Conservation (phyloP, 2,113 vertebrate species). For the Phrynosoma blainvillii region DNA sequence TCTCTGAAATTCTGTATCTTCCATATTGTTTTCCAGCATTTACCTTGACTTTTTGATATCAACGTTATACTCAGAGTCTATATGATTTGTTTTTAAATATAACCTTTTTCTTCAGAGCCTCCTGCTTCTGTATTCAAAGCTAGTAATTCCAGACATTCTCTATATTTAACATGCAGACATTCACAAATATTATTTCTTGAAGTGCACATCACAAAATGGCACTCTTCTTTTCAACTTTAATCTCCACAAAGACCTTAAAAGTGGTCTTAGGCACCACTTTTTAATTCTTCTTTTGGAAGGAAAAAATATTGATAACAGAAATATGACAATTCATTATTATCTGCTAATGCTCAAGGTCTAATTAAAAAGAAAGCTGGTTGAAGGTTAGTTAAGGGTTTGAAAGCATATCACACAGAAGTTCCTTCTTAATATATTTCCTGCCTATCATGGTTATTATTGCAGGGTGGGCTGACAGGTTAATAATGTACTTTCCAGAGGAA, state of each 20-base stretch:
- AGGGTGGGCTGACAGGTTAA: slow-evolving; percentile 82
- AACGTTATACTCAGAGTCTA: not conserved
- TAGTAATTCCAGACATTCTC: not conserved
- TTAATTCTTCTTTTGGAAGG: slow-evolving; percentile 63
- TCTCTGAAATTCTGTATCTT: not conserved
- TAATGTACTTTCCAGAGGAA: slow-evolving; percentile 77
- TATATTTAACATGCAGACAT: slow-evolving; percentile 33
- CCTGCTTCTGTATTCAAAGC: slow-evolving; percentile 6
- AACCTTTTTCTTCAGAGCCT: not conserved
- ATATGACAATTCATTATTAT: slow-evolving; percentile 74
- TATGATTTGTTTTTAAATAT: not conserved
- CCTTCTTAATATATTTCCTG: slow-evolving; percentile 75
- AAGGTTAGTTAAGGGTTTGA: slow-evolving; percentile 73
- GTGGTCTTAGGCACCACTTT: slow-evolving; percentile 55
- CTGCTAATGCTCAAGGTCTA: slow-evolving; percentile 70
- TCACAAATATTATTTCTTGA: slow-evolving; percentile 33
- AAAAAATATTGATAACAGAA: slow-evolving; percentile 71
- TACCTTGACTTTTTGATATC: slow-evolving; percentile 19
- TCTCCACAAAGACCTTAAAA: slow-evolving; percentile 28
- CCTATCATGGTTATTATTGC: slow-evolving; percentile 80
- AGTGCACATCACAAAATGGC: slow-evolving; percentile 28
- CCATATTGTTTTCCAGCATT: not conserved
- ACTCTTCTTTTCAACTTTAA: slow-evolving; percentile 44
- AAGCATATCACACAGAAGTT: slow-evolving; percentile 70
- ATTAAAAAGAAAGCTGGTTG: slow-evolving; percentile 77